A percentile compares a stretch with the other conserved stretches of the same genome.
Conservation (phyloP, 2,797 vertebrate species). For the Tenualosa thibaudeaui region DNA sequence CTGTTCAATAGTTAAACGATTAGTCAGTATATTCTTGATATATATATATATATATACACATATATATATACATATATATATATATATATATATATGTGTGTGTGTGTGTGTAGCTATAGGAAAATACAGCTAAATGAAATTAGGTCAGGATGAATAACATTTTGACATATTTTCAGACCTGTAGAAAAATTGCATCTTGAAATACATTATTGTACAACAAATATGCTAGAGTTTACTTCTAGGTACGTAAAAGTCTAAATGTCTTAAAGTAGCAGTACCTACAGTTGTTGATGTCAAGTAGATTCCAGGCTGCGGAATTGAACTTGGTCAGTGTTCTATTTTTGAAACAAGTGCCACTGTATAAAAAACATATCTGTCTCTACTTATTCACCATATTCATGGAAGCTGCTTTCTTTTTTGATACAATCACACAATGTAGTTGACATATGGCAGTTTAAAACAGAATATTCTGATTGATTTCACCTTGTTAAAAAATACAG, state of each 20-base stretch:
- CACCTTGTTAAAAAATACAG: background rate
- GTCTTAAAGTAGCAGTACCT: slow-evolving; percentile 20
- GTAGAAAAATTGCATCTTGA: slow-evolving; percentile 12
- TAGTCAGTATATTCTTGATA: slow-evolving; percentile 18
- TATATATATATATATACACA: slow-evolving; percentile 1
- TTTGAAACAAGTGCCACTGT: slow-evolving; percentile 16
- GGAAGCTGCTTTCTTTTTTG: slow-evolving; percentile 55
- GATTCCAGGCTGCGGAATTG: slow-evolving; percentile 9
- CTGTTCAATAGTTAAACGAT: background rate
- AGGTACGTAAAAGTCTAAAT: slow-evolving; percentile 21
- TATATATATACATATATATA: slow-evolving; percentile 10
- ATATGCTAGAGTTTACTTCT: slow-evolving; percentile 16
- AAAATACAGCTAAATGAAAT: slow-evolving; percentile 5
- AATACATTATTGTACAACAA: slow-evolving; percentile 22
- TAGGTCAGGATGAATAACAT: slow-evolving; percentile 11
- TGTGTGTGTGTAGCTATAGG: background rate
- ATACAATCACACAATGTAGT: background rate
- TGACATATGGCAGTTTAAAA: background rate
- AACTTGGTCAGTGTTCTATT: slow-evolving; percentile 23
- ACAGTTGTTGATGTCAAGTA: slow-evolving; percentile 17
- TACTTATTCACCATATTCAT: slow-evolving; percentile 48
- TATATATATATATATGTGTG: background rate
- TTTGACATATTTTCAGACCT: slow-evolving; percentile 8
- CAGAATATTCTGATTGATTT: background rate
- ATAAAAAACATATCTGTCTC: background rate